Evolutionary conservation across 2,797 vertebrate species (phyloP).

Genomic region (Ambastaia sidthimunki): DNA sequence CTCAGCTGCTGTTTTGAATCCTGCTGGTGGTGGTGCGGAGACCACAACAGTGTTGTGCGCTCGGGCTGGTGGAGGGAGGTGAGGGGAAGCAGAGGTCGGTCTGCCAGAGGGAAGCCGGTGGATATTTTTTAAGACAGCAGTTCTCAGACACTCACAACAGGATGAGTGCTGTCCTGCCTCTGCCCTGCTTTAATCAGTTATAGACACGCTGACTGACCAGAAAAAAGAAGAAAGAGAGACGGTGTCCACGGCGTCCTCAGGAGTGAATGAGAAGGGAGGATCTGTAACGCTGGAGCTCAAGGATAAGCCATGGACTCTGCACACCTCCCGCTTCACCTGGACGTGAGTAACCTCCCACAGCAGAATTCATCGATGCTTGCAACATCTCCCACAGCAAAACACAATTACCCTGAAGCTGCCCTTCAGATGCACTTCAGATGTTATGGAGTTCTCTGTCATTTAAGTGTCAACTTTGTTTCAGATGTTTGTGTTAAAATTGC

Average conservation of each 20-base stretch:
- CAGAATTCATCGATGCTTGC: constrained; percentile 7
- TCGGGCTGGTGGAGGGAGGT: constrained; percentile 46
- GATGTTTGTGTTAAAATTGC: not conserved
- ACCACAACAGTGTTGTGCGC: not conserved
- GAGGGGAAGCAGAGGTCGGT: constrained; percentile 58
- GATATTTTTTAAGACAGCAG: constrained; percentile 72
- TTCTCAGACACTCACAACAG: constrained; percentile 78
- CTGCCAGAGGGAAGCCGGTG: constrained; percentile 57
- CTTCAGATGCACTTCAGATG: not conserved
- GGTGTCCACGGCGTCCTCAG: constrained; percentile 67
- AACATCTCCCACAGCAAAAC: not conserved
- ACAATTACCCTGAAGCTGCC: not conserved
- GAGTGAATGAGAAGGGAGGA: constrained; percentile 75
- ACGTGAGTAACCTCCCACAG: constrained; percentile 72
- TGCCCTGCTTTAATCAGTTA: constrained; percentile 23
- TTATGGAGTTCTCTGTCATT: not conserved
- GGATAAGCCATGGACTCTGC: constrained; percentile 86
- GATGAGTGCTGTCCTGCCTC: constrained; percentile 67
- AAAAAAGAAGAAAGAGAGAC: constrained; percentile 53
- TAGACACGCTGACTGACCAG: not conserved
- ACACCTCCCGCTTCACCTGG: constrained; percentile 81
- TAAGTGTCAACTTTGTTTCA: not conserved
- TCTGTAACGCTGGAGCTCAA: constrained; percentile 85
- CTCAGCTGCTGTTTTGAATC: not conserved
- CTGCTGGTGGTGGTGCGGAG: not conserved